Evolutionary conservation across 2,113 vertebrate species (phyloP), one percentile per base, ranked within the genome.

Genomic region (Tiliqua scincoides): DNA sequence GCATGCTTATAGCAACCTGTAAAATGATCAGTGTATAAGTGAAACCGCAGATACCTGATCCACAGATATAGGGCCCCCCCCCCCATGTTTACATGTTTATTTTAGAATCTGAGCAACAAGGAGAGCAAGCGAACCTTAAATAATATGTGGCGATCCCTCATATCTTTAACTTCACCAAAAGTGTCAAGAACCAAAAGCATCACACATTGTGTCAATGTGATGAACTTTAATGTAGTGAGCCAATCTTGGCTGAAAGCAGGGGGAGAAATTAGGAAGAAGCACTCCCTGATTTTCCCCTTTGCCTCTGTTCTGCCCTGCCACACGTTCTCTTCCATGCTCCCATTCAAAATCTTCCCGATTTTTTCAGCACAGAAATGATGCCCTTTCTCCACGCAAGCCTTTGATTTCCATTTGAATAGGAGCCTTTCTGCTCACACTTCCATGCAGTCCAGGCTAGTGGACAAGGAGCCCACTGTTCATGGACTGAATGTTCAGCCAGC

Each of bases 321-420:
- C 57, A 0, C 8, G 43, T 17, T 40, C n/a, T 25, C 21, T 75
- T 52, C 87, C 12, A 75, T 89, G 79, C 15, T 71, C 18, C 63
- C 0, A 57, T 65, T 65, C 9, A 0, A 91, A 89, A 62, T 48
- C 87, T 93, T 43, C 70, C 92, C 81, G 76, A 79, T 1, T 15
- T 15, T 79, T 79, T 68, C 48, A 86, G 3, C 84, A 78, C 93
- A 92, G 85, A 92, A 88, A 92, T 91, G 88, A 91, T 93, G 93
- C 90, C 80, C 84, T 87, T 94, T 94, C 95, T 95, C 91, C 77
- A 84, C 91, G 86, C 84, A 88, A 94, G 94, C 90, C 90, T 89
- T 93, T 96, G 89, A 97, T 97, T 97, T 96, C 96, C 96, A 97
- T 97, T 85, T 97, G 94, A 97, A 97, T 97, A 93, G 91, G 84